These are phyloP conservation scores for Pocillopora damicornis DNA, from an alignment of 64 coral and sea anemone genomes.

Conservation along the genomic window DNA sequence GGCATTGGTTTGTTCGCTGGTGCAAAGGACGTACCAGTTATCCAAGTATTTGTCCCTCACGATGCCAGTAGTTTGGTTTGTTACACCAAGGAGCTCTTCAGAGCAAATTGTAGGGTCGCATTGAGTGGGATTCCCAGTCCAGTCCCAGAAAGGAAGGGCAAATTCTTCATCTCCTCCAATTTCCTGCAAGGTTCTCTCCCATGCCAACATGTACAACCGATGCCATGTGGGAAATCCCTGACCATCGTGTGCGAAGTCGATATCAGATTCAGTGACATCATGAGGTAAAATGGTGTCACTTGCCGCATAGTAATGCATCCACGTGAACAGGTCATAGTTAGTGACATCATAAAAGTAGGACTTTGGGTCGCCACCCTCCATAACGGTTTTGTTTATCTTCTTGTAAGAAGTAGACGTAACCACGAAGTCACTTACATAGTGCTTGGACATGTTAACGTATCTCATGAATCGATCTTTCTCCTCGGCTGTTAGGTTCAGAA, in stretches of 20 bases:
- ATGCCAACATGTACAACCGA: conserved; percentile 43
- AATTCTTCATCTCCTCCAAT: conserved; percentile 49
- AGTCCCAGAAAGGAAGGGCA: conserved; percentile 69
- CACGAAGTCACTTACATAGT: conserved; percentile 50
- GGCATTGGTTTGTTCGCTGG: neutral
- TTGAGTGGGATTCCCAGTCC: conserved; percentile 19
- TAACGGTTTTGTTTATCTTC: conserved; percentile 30
- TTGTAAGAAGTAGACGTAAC: conserved; percentile 44
- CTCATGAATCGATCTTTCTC: conserved; percentile 69
- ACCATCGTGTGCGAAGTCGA: neutral
- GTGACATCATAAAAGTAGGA: conserved; percentile 32
- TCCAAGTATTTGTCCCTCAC: conserved; percentile 58
- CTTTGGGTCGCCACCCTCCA: conserved; percentile 20
- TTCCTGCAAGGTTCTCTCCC: conserved; percentile 53
- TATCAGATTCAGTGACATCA: neutral
- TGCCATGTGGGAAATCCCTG: conserved; percentile 47
- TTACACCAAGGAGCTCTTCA: conserved; percentile 52
- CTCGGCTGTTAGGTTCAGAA: conserved; percentile 34
- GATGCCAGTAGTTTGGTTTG: neutral
- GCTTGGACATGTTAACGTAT: conserved; percentile 46
- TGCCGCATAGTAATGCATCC: conserved; percentile 69
- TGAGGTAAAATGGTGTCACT: neutral
- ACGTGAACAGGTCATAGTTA: conserved; percentile 56
- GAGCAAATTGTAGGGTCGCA: conserved; percentile 51
- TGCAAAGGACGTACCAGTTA: conserved; percentile 49